A percentile compares a stretch with the other conserved stretches of the same genome.
Evolutionary conservation across 1,140 invertebrate genomes (phyloP).

Genomic region (Neuroterus valhalla): DNA sequence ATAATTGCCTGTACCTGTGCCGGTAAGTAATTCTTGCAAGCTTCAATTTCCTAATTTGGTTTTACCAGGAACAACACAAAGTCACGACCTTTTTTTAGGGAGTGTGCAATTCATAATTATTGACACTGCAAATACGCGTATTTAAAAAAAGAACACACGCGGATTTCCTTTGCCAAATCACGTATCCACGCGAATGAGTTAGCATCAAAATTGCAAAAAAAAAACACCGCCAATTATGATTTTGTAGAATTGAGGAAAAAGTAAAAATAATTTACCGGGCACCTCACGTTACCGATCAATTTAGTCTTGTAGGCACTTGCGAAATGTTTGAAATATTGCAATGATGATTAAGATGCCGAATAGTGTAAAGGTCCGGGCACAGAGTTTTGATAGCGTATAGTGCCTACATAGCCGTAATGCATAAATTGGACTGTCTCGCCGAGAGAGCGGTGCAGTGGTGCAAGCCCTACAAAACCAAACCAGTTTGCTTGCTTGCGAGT

Average conservation of each 20-base stretch:
- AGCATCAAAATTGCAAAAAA: conserved; percentile 9
- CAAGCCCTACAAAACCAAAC: conserved; percentile 74
- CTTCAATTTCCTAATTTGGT: conserved; percentile 45
- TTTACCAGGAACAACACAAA: conserved; percentile 12
- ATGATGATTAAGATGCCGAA: conserved; percentile 59
- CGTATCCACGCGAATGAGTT: conserved; percentile 29
- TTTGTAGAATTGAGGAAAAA: conserved; percentile 11
- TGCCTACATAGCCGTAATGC: conserved; percentile 77
- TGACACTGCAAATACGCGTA: conserved; percentile 42
- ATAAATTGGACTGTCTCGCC: conserved; percentile 76
- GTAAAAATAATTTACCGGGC: conserved; percentile 32
- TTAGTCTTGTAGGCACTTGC: conserved; percentile 67
- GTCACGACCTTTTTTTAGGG: conserved; percentile 49
- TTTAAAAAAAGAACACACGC: conserved; percentile 34
- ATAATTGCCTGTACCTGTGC: conserved; percentile 46
- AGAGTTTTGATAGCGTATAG: conserved; percentile 71
- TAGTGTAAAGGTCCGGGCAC: conserved; percentile 67
- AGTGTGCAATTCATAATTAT: conserved; percentile 55
- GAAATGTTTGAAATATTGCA: conserved; percentile 59
- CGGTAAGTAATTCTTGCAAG: conserved; percentile 39
- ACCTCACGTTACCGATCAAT: conserved; percentile 51
- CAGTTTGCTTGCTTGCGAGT: conserved; percentile 68
- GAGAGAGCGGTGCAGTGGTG: conserved; percentile 73
- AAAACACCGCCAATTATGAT: conserved; percentile 1
- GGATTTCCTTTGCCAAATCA: background rate